Conservation (phyloP, 1,140 invertebrate species). For the Platyscapa corneri region DNA sequence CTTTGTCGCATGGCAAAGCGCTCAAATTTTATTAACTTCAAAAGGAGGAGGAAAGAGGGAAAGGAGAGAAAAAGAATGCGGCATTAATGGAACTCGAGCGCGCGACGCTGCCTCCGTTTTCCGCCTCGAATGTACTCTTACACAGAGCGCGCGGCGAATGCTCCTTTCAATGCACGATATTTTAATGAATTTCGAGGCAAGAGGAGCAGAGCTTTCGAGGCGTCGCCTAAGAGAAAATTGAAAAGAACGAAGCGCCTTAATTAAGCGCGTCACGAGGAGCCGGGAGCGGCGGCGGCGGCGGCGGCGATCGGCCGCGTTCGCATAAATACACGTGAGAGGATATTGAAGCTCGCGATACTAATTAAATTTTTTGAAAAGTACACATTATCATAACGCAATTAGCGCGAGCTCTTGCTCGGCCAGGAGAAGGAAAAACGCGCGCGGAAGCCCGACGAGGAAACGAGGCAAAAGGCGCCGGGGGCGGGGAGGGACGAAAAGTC, state of each 20-base stretch:
- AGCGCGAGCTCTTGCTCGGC: neutral
- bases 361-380: constrained; percentile 45
- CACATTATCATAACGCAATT: constrained; percentile 28
- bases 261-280: neutral
- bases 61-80: neutral
- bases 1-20: too few relatives aligned
- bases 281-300: too few relatives aligned
- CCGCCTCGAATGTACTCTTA: too few relatives aligned
- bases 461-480: too few relatives aligned
- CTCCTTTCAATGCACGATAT: neutral
- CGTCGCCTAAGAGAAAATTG: too few relatives aligned
- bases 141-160: neutral
- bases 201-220: neutral
- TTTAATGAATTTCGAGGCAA: constrained; percentile 13
- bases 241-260: constrained; percentile 4
- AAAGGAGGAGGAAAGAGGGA: neutral
- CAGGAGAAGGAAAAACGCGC: neutral
- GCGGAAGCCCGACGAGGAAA: neutral
- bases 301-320: neutral
- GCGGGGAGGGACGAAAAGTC: too few relatives aligned
- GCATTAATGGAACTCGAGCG: neutral
- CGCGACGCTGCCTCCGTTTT: neutral
- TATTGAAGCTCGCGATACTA: neutral
- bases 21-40: neutral
- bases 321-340: neutral